Conservation (phyloP, 2,797 vertebrate species). For the Dipus sagitta region DNA sequence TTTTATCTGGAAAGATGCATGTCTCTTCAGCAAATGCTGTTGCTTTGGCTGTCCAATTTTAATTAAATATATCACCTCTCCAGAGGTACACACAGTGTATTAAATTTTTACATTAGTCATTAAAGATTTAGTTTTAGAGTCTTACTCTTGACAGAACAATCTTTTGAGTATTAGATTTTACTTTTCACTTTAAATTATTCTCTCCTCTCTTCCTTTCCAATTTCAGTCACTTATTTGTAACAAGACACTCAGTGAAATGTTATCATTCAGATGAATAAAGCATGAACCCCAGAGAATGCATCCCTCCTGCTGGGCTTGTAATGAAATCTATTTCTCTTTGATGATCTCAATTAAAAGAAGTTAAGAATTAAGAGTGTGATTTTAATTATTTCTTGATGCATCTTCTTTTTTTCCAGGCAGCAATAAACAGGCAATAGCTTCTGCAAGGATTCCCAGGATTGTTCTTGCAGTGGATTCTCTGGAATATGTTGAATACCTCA, state of each 20-base stretch:
- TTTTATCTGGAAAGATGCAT: conserved; percentile 21
- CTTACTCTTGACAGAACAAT: conserved; percentile 54
- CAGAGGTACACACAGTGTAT: conserved; percentile 16
- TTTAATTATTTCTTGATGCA: conserved; percentile 81
- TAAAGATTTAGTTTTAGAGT: conserved; percentile 70
- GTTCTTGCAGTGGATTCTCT: not conserved
- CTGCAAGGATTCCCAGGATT: not conserved
- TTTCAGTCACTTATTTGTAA: conserved; percentile 77
- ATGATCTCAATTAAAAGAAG: conserved; percentile 83
- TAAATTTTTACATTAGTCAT: conserved; percentile 67
- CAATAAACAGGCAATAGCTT: not conserved
- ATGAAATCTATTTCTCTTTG: conserved; percentile 85
- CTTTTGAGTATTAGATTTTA: conserved; percentile 52
- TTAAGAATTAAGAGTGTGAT: conserved; percentile 74
- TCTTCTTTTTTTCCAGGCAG: conserved; percentile 48
- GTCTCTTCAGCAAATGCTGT: not conserved
- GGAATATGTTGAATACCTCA: not conserved
- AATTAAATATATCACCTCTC: conserved; percentile 55
- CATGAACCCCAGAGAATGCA: conserved; percentile 63
- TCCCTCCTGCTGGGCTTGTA: conserved; percentile 78
- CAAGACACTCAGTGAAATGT: conserved; percentile 73
- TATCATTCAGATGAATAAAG: conserved; percentile 76
- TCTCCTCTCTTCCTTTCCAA: conserved; percentile 68
- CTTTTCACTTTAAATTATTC: conserved; percentile 78
- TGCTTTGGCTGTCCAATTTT: not conserved